Evolutionary conservation across 1,140 invertebrate species (phyloP).

Genomic region (Drosophila santomea): DNA sequence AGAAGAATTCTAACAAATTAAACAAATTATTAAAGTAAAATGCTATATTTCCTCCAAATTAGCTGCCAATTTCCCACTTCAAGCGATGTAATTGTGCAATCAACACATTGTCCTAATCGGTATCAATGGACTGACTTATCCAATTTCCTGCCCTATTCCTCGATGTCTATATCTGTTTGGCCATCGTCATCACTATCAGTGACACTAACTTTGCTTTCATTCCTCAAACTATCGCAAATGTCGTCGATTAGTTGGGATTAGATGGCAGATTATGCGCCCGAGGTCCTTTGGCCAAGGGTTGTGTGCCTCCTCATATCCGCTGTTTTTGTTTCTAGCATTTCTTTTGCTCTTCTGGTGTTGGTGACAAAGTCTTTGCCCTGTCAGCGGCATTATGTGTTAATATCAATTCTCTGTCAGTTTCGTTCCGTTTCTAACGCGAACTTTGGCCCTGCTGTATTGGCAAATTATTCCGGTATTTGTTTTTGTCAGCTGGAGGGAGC

Average conservation of each 20-base stretch:
- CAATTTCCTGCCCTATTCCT: neutral
- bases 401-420: conserved; percentile 59
- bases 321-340: conserved; percentile 23
- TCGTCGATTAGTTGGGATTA: conserved; percentile 80
- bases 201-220: conserved; percentile 64
- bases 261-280: conserved; percentile 75
- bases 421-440: conserved; percentile 17
- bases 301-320: conserved; percentile 56
- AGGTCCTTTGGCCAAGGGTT: conserved; percentile 29
- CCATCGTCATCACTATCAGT: conserved; percentile 75
- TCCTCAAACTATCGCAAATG: conserved; percentile 79
- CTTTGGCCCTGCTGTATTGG: conserved; percentile 58
- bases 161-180: conserved; percentile 60
- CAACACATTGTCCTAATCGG: conserved; percentile 15
- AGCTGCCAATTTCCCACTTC: no score
- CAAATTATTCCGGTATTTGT: conserved; percentile 79
- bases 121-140: conserved; percentile 7
- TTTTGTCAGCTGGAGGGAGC: conserved; percentile 62
- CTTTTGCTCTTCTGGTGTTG: conserved; percentile 3
- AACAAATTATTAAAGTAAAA: no score
- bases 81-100: neutral
- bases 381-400: conserved; percentile 80
- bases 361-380: conserved; percentile 49
- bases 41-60: neutral
- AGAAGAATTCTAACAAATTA: no score